Conservation (phyloP, 2,113 vertebrate species). For the Alligator sinensis region DNA sequence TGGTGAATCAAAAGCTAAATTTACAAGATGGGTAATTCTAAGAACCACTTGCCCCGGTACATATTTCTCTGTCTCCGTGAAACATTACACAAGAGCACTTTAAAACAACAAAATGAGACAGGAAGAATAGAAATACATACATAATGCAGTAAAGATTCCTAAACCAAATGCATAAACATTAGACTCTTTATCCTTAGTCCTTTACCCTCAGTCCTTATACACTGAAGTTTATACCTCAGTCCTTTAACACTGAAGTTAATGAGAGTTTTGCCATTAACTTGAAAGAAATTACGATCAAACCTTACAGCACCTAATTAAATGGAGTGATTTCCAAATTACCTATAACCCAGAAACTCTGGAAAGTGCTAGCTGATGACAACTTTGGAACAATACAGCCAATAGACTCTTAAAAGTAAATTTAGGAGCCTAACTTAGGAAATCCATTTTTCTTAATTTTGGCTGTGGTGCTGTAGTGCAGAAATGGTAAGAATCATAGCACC, state of each 20-base stretch:
- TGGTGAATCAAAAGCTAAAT: neutral
- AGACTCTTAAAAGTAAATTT: too few species aligned
- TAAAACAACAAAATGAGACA: neutral
- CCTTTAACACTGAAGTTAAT: neutral
- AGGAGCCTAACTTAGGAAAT: too few species aligned
- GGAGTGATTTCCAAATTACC: neutral
- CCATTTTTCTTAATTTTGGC: too few species aligned
- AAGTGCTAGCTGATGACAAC: too few species aligned
- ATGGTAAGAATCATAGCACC: neutral
- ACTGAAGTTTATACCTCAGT: neutral
- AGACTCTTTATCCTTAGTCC: neutral
- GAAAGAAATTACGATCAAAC: neutral
- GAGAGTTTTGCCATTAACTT: neutral
- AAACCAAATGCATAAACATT: neutral
- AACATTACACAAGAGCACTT: neutral
- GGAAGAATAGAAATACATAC: neutral
- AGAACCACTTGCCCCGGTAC: neutral
- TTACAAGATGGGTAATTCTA: neutral
- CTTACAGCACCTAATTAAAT: neutral
- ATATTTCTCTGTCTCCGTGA: neutral
- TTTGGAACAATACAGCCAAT: too few species aligned
- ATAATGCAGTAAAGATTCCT: neutral
- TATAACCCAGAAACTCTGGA: neutral
- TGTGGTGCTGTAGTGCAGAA: too few species aligned
- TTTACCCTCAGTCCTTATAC: too few species aligned